Evolutionary conservation across 2,797 vertebrate species (phyloP).

Genomic region (Gymnopithys bicolor): DNA sequence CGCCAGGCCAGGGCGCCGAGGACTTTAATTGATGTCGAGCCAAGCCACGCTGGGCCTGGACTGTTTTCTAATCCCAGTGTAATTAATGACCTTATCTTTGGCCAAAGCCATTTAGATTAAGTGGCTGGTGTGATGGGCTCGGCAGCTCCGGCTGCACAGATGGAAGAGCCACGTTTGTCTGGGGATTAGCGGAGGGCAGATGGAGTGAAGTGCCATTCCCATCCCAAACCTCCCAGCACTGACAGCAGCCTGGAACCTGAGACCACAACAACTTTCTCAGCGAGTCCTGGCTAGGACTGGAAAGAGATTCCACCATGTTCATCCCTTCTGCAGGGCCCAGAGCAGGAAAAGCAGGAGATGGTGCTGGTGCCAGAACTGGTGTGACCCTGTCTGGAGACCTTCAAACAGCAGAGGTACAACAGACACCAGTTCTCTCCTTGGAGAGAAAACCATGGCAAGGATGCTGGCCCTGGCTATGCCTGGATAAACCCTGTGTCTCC

Average conservation of each 20-base stretch:
- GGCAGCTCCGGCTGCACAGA: conserved; percentile 39
- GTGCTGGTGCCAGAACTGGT: neutral
- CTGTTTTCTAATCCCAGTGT: conserved; percentile 52
- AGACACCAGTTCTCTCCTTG: neutral
- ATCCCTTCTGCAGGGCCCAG: neutral
- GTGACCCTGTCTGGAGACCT: neutral
- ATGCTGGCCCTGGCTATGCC: neutral
- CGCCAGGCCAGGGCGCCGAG: neutral
- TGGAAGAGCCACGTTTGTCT: conserved; percentile 46
- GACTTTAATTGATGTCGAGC: neutral
- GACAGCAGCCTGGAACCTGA: neutral
- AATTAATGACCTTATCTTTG: conserved; percentile 75
- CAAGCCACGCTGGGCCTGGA: neutral
- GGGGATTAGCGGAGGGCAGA: conserved; percentile 60
- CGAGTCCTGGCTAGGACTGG: neutral
- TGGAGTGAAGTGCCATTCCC: conserved; percentile 6
- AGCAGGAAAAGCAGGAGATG: neutral
- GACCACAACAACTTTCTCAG: conserved; percentile 40
- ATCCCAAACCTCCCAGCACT: neutral
- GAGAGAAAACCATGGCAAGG: neutral
- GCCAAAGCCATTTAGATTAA: conserved; percentile 72
- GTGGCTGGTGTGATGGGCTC: conserved; percentile 36
- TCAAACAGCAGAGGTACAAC: neutral
- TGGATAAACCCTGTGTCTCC: rapidly evolving
- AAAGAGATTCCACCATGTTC: neutral